A percentile compares a stretch with the other conserved stretches of the same genome.
Evolutionary conservation across 2,113 vertebrate species (phyloP).

Genomic region (Bubo bubo): DNA sequence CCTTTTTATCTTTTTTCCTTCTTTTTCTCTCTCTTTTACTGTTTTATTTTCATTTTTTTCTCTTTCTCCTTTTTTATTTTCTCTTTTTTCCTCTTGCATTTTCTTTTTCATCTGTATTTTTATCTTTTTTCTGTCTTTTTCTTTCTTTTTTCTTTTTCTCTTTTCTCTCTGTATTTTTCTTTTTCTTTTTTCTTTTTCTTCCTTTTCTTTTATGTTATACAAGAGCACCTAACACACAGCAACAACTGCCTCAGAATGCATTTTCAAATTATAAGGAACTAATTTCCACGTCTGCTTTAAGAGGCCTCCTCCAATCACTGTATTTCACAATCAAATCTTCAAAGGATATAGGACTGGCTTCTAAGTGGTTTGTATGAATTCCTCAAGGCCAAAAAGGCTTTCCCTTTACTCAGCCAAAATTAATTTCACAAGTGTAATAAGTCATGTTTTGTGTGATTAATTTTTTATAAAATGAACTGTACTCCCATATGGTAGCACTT

Average conservation of each 20-base stretch:
- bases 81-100: background rate
- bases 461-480: background rate
- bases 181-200: background rate
- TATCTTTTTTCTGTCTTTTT: background rate
- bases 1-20: background rate
- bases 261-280: constrained; percentile 17
- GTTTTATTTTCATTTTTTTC: background rate
- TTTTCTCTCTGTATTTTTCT: background rate
- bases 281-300: constrained; percentile 23
- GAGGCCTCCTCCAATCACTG: background rate
- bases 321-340: constrained; percentile 34
- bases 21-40: too few species aligned
- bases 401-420: background rate
- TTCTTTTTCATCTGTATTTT: background rate
- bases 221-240: background rate
- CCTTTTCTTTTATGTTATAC: background rate
- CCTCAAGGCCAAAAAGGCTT: background rate
- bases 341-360: constrained; percentile 17
- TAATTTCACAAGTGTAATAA: constrained; percentile 6
- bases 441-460: background rate
- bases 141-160: background rate
- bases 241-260: background rate
- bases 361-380: constrained; percentile 26
- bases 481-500: background rate
- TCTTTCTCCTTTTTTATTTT: background rate